Base-by-base conservation (phyloP, 1,140 invertebrate genomes). In the Dysdera silvatica region DNA sequence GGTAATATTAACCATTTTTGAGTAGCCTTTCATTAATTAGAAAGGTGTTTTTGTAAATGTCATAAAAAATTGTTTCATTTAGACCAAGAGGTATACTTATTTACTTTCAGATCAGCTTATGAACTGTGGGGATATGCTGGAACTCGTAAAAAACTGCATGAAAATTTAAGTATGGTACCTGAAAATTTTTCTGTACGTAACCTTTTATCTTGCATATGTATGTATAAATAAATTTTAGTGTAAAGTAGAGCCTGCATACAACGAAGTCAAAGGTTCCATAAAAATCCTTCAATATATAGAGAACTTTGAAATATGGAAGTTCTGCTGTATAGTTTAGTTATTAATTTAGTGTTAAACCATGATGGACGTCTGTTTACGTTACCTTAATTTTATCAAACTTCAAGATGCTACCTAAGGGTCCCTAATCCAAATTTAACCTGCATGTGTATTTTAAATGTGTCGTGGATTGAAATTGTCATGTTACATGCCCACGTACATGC, bases 1-100 rank as follows among this genome's bases (percentile, higher is more conserved):
- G 85, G 65, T 86, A 41, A 49, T 5, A 18, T 31, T 16, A 40
- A 1, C 0, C 18, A 32, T 31, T 51, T 10, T 10, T 35, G 20
- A 51, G 28, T 0, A 33, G 40, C 7, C 7, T 26, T 23, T 16
- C 28, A 20, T 59, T 7, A 5, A 35, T 37, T 28, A 40, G 23
- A 47, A 47, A 23, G 12, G 10, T 47, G 10, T 47, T 23, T 16
- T 47, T 47, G 8, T 47, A 47, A 47, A 23, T 10, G 12, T 47
- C 23, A 24, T 18, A 47, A 47, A 10, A 18, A 3, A 47, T 18
- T 12, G n/a, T 18, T 1, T 1, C 8, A 1, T 47, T 47, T 47
- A 1, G 43, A 14, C n/a, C n/a, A n/a, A n/a, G n/a, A 47, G 14
- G 10, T 47, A 0, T 47, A 14, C 14, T 12, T 51, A 24, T 51